phyloP scores from a whole-genome alignment of 2,113 vertebrate genomes.

The Opisthocomus hoazin region DNA sequence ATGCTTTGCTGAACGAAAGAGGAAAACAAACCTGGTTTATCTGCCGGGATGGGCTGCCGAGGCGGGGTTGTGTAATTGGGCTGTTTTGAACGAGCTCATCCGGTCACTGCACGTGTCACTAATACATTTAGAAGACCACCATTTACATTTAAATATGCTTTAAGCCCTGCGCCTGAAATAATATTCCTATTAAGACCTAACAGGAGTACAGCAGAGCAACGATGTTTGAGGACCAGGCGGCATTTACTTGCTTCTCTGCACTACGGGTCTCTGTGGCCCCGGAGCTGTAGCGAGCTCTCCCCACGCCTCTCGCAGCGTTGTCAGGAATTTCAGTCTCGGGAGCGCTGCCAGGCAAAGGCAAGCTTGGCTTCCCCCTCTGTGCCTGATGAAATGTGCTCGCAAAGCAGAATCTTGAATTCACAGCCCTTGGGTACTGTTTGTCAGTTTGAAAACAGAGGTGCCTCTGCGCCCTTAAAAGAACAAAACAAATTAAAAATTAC shows the following conservation, averaged over 20 bases:
- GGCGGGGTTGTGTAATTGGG: background rate
- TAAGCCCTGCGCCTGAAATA: background rate
- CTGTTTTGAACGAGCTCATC: background rate
- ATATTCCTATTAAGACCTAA: background rate
- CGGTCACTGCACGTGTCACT: background rate
- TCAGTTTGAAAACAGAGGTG: background rate
- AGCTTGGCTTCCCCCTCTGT: accelerated
- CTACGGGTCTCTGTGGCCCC: accelerated
- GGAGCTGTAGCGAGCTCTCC: background rate
- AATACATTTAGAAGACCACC: background rate
- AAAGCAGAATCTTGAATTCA: background rate
- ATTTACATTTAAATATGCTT: background rate
- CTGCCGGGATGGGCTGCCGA: background rate
- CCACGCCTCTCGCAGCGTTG: accelerated
- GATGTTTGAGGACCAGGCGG: background rate
- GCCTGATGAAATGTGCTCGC: background rate
- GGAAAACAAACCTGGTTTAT: background rate
- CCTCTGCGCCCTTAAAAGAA: background rate
- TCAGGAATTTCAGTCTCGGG: background rate
- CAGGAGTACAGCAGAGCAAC: background rate
- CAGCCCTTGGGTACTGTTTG: background rate
- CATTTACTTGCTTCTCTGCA: background rate
- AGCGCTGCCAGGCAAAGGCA: background rate
- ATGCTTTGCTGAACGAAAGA: background rate
- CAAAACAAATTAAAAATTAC: too few relatives aligned